Conservation (phyloP, 2,888 invertebrate genomes). For the Hydrotaea cyrtoneurina region DNA sequence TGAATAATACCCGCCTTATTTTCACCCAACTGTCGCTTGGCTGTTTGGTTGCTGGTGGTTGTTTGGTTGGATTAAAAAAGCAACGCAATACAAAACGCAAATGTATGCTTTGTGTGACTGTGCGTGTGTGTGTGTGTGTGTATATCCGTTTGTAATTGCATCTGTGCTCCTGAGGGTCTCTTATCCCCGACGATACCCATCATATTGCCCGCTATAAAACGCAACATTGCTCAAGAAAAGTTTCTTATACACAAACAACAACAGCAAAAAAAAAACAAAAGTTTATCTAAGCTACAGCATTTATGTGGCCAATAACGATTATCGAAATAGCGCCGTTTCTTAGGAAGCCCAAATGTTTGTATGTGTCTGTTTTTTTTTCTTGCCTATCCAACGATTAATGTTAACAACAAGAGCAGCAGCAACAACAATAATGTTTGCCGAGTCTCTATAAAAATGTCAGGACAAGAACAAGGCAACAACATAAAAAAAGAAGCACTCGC, state of each 20-base stretch:
- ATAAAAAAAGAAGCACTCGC: neutral
- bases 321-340: conserved; percentile 25
- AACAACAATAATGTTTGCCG: conserved; percentile 29
- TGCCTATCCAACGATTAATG: conserved; percentile 24
- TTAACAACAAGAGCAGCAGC: conserved; percentile 2
- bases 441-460: conserved; percentile 39
- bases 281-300: conserved; percentile 35
- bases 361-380: neutral
- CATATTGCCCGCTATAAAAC: conserved; percentile 5
- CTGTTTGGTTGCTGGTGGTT: conserved; percentile 2
- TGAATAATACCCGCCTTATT: conserved; percentile 1
- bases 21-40: neutral
- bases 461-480: conserved; percentile 6
- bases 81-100: neutral
- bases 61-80: neutral
- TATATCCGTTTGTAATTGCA: neutral
- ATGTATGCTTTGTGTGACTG: too few relatives aligned
- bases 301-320: conserved; percentile 38
- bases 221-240: neutral
- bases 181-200: neutral
- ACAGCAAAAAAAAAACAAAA: neutral
- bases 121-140: too few relatives aligned
- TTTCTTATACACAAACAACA: neutral
- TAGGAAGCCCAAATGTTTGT: conserved; percentile 6
- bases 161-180: conserved; percentile 7